phyloP scores from a whole-genome alignment of 2,888 invertebrate species.

The Ctenicera cuprea region DNA sequence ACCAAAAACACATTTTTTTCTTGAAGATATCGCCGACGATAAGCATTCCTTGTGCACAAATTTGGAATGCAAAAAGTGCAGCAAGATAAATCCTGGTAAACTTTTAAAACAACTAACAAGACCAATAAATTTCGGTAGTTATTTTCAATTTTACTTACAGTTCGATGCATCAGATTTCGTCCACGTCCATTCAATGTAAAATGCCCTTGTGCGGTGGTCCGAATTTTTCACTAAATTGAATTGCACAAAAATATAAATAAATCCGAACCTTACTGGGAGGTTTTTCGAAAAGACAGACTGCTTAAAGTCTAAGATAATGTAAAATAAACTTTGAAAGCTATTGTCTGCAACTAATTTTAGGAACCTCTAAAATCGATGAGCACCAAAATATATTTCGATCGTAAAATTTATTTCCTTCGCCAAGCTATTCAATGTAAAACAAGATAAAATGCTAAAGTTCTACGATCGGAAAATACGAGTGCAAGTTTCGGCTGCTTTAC shows the following conservation, averaged over 20 bases:
- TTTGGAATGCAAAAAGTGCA: conserved; percentile 55
- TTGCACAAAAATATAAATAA: conserved; percentile 42
- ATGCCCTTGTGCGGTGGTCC: conserved; percentile 52
- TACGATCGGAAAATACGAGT: conserved; percentile 61
- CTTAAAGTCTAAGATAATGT: conserved; percentile 29
- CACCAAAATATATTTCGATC: conserved; percentile 55
- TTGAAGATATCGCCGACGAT: conserved; percentile 53
- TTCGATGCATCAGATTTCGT: conserved; percentile 57
- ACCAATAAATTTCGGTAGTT: conserved; percentile 61
- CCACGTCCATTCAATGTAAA: conserved; percentile 61
- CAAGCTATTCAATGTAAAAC: conserved; percentile 70
- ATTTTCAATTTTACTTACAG: conserved; percentile 58
- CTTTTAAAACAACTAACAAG: conserved; percentile 63
- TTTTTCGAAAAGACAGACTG: conserved; percentile 8
- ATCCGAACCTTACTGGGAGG: conserved; percentile 33
- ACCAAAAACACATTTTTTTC: conserved; percentile 66
- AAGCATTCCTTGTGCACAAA: conserved; percentile 58
- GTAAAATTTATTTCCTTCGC: conserved; percentile 66
- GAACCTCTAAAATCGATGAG: conserved; percentile 52
- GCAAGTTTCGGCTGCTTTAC: conserved; percentile 61
- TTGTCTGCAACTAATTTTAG: conserved; percentile 52
- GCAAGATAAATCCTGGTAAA: conserved; percentile 53
- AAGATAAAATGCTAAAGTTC: conserved; percentile 68
- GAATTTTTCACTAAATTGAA: conserved; percentile 51
- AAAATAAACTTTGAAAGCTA: conserved; percentile 46